Conservation (phyloP, 2,888 invertebrate species). For the Campaea margaritaria region DNA sequence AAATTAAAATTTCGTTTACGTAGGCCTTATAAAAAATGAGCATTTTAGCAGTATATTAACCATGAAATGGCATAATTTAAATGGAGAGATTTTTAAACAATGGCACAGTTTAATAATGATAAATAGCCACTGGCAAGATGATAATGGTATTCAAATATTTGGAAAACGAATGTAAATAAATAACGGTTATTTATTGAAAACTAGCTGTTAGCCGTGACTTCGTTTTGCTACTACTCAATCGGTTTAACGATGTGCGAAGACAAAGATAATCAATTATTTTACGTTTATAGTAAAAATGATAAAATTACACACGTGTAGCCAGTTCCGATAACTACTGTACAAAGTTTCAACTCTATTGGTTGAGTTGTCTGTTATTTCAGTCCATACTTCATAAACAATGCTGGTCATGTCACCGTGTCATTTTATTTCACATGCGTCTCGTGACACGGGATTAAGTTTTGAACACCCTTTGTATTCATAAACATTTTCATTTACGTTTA, state of each 20-base stretch:
- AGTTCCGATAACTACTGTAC: too few species aligned
- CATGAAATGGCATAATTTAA: constrained; percentile 39
- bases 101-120: constrained; percentile 52
- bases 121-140: constrained; percentile 48
- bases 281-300: too few species aligned
- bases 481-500: constrained; percentile 50
- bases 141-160: constrained; percentile 2
- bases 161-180: background rate
- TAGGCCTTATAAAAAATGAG: constrained; percentile 15
- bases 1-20: background rate
- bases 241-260: too few species aligned
- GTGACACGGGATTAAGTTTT: constrained; percentile 8
- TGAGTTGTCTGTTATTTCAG: too few species aligned
- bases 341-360: too few species aligned
- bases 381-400: background rate
- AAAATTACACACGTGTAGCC: too few species aligned
- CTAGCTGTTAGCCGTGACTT: background rate
- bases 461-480: constrained; percentile 22
- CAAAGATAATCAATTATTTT: too few species aligned
- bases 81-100: constrained; percentile 45
- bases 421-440: constrained; percentile 1
- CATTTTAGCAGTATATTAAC: constrained; percentile 24
- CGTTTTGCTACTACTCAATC: too few species aligned
- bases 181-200: background rate
- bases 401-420: constrained; percentile 1